phyloP scores from a whole-genome alignment of 92 coral and sea anemone species.

The Chrysogorgia sp. region DNA sequence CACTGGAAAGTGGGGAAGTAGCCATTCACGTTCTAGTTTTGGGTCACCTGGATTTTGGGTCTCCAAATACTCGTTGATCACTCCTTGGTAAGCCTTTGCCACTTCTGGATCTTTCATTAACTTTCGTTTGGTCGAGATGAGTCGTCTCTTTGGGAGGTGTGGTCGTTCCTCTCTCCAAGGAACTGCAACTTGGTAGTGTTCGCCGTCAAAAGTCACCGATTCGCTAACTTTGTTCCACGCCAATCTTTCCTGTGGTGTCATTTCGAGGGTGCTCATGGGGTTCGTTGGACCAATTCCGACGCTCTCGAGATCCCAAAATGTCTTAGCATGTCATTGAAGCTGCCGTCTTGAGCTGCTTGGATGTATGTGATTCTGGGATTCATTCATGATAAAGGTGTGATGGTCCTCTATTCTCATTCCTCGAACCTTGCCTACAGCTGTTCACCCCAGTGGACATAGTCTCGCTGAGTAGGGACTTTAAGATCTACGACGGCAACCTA shows the following conservation, averaged over 20 bases:
- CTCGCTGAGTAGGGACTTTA: conserved; percentile 43
- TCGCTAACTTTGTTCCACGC: conserved; percentile 57
- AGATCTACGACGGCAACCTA: too few relatives aligned
- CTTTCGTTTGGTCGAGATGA: conserved; percentile 39
- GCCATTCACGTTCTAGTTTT: conserved; percentile 53
- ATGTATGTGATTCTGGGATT: neutral
- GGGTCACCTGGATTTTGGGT: conserved; percentile 51
- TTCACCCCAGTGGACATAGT: conserved; percentile 66
- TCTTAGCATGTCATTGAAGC: conserved; percentile 38
- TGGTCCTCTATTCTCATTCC: neutral
- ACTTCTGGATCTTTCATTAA: conserved; percentile 37
- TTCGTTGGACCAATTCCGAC: conserved; percentile 42
- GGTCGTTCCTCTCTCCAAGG: conserved; percentile 67
- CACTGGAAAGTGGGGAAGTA: conserved; percentile 59
- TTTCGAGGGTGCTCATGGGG: conserved; percentile 18
- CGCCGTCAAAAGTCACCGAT: conserved; percentile 46
- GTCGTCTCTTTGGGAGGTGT: conserved; percentile 44
- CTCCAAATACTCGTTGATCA: conserved; percentile 59
- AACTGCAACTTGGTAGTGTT: conserved; percentile 53
- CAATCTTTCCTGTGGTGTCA: conserved; percentile 57
- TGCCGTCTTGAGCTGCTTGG: neutral
- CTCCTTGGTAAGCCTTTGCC: conserved; percentile 55
- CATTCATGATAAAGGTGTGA: conserved; percentile 58
- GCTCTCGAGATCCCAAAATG: conserved; percentile 66
- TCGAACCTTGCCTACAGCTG: conserved; percentile 57